Evolutionary conservation across 2,113 vertebrate genomes (phyloP), one percentile per base, ranked within the genome.

Genomic region (Dipodomys merriami): DNA sequence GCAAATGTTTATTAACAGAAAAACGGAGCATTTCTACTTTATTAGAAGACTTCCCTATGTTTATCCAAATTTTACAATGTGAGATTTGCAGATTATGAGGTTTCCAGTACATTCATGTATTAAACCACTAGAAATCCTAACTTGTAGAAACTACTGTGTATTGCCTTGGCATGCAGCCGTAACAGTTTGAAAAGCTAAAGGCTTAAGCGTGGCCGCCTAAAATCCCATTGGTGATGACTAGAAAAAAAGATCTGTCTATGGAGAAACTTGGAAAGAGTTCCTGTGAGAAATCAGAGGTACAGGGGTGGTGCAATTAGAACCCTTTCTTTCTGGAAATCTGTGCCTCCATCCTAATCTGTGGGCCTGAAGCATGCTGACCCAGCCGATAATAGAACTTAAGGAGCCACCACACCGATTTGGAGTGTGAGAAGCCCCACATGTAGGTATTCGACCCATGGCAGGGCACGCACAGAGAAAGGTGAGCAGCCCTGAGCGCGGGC

Each of bases 101-200:
- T 88, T 35, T 86, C 15, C 22, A 83, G 30, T 18, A 65, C 27
- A 30, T 5, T 35, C 4, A 29, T 39, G 71, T 2, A 83, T 62
- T 76, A 71, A 86, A 76, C 71, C 9, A 83, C 18, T 13, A 77
- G 33, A 86, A 80, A 88, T 30, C 3, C 22, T 85, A 78, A 69
- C 57, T 85, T 82, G 25, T 29, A 46, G 71, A 88, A 81, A 13
- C 12, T 68, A 73, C 13, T 83, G 33, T 83, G 33, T 20, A 57
- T 53, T 71, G 9, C 23, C 39, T 77, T 73, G 62, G 5, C 27
- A 81, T 53, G 77, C 19, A 83, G 12, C 25, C 3, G 23, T 68
- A 44, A 33, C 33, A 13, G 76, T 81, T 57, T 57, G 16, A 74
- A 68, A 19, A 29, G n/a, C 19, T 35, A n/a, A 72, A 1, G 53